A percentile compares a stretch with the other conserved stretches of the same genome.
Conservation (phyloP, 1,140 invertebrate species). For the Piezodorus guildinii region DNA sequence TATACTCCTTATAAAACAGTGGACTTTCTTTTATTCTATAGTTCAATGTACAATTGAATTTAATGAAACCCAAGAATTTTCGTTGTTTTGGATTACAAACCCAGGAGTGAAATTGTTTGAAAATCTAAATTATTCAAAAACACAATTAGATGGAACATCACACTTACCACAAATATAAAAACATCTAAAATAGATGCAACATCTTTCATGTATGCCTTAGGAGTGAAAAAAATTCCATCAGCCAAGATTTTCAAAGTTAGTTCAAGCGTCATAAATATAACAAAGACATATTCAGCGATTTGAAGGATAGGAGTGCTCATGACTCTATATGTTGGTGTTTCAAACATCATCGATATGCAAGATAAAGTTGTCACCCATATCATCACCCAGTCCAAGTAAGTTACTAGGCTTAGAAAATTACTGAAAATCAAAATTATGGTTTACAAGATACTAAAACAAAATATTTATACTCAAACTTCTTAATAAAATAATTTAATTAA, state of each 20-base stretch:
- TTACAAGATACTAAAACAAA: slow-evolving; percentile 13
- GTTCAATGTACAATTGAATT: too few species aligned
- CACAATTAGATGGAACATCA: too few species aligned
- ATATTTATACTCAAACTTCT: slow-evolving; percentile 16
- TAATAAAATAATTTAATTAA: slow-evolving; percentile 6
- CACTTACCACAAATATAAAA: slow-evolving; percentile 88
- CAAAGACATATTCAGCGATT: slow-evolving; percentile 96
- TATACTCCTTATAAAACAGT: too few species aligned
- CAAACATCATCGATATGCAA: slow-evolving; percentile 98
- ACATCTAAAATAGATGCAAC: slow-evolving; percentile 92
- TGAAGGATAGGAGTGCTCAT: slow-evolving; percentile 75
- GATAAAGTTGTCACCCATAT: slow-evolving; percentile 94
- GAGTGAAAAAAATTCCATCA: slow-evolving; percentile 96
- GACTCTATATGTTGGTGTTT: slow-evolving; percentile 78
- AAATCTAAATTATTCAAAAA: too few species aligned
- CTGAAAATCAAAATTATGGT: slow-evolving; percentile 43
- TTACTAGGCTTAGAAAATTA: slow-evolving; percentile 92
- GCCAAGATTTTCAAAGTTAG: slow-evolving; percentile 90
- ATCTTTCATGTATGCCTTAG: slow-evolving; percentile 96
- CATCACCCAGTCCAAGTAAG: slow-evolving; percentile 99
- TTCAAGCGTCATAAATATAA: slow-evolving; percentile 96
- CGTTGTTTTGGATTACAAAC: too few species aligned
- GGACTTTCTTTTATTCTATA: too few species aligned
- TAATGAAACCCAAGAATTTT: too few species aligned
- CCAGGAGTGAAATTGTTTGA: too few species aligned